Percentiles rank a stretch among this genome's conserved stretches.
Evolutionary conservation across 2,888 invertebrate genomes (phyloP).

Genomic region (Loripinus fragilis): DNA sequence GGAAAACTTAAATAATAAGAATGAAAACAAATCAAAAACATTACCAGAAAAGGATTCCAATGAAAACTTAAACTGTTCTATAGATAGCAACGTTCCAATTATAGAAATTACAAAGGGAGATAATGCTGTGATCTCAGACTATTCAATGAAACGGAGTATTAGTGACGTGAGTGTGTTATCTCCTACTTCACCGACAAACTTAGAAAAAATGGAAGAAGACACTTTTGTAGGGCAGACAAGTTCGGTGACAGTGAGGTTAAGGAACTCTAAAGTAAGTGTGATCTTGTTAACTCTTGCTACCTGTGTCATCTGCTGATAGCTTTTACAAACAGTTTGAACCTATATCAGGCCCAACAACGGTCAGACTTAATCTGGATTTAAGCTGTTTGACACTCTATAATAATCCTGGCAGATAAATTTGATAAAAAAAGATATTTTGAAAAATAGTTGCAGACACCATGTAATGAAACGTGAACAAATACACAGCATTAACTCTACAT

Average conservation of each 20-base stretch:
- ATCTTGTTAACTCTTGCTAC: too few species aligned
- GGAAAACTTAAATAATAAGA: conserved; percentile 65
- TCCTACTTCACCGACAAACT: conserved; percentile 40
- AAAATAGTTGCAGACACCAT: too few species aligned
- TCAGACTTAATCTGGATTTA: too few species aligned
- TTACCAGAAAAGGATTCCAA: conserved; percentile 76
- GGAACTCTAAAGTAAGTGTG: conserved; percentile 51
- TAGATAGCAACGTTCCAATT: conserved; percentile 44
- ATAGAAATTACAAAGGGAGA: conserved; percentile 64
- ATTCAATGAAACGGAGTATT: conserved; percentile 55
- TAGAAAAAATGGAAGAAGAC: conserved; percentile 57
- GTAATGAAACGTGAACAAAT: too few species aligned
- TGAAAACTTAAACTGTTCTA: conserved; percentile 75
- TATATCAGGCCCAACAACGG: too few species aligned
- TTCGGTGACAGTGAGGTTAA: conserved; percentile 29
- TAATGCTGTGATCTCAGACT: conserved; percentile 56
- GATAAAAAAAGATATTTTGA: too few species aligned
- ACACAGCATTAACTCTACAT: too few species aligned
- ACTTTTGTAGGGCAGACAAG: conserved; percentile 50
- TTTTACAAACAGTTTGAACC: too few species aligned
- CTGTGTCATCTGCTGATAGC: too few species aligned
- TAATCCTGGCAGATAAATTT: too few species aligned
- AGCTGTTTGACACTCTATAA: too few species aligned
- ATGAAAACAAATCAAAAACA: conserved; percentile 68
- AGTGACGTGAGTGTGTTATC: conserved; percentile 49